A percentile compares a stretch with the other conserved stretches of the same genome.
Conservation (phyloP, 2,797 vertebrate species). For the Bryconaethiops microstoma region DNA sequence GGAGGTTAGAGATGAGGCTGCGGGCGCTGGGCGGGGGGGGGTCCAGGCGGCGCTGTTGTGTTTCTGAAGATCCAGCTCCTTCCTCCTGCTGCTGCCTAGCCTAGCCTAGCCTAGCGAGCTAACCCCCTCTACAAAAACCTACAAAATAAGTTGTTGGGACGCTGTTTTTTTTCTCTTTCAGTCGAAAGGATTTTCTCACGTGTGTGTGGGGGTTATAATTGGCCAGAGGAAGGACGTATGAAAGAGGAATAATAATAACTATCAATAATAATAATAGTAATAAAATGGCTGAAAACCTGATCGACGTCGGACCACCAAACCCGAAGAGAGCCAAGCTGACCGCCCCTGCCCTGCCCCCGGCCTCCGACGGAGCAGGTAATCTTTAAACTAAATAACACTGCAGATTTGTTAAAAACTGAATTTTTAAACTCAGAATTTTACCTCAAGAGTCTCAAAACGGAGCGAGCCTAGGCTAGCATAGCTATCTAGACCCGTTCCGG, state of each 20-base stretch:
- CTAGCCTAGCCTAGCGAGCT: constrained; percentile 26
- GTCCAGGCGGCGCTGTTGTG: constrained; percentile 93
- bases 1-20: constrained; percentile 87
- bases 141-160: constrained; percentile 61
- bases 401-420: no score
- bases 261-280: no score
- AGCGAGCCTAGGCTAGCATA: no score
- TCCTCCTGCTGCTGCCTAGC: constrained; percentile 61
- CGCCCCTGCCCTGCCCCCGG: constrained; percentile 91
- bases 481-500: no score
- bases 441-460: no score
- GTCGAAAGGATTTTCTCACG: constrained; percentile 23
- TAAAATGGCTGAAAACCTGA: constrained; percentile 94
- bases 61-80: constrained; percentile 76
- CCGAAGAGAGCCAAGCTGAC: constrained; percentile 95
- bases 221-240: no score
- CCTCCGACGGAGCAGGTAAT: constrained; percentile 93
- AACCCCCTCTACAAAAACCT: constrained; percentile 53
- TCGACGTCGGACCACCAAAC: constrained; percentile 94
- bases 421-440: no score
- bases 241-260: no score
- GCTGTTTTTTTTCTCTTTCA: constrained; percentile 40
- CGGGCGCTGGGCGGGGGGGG: constrained; percentile 86
- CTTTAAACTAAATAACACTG: no score
- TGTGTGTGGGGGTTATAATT: no score